These are phyloP conservation scores for Subacronicta megacephala DNA, from an alignment of 2,888 invertebrate species.

Conservation along the genomic window DNA sequence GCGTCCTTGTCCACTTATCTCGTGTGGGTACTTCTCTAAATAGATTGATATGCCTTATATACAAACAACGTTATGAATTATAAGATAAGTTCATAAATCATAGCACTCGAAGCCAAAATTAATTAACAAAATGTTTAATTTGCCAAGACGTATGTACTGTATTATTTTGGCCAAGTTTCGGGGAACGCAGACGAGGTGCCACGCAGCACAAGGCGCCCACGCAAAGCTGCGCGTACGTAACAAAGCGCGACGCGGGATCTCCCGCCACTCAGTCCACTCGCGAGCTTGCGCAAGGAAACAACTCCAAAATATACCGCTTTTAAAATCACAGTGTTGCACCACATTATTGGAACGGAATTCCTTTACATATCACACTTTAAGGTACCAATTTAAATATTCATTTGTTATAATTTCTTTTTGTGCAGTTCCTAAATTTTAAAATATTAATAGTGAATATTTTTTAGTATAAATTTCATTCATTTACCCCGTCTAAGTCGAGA, in stretches of 20 bases:
- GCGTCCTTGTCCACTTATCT: constrained; percentile 10
- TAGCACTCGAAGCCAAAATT: constrained; percentile 64
- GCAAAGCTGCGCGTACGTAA: constrained; percentile 76
- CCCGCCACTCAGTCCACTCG: constrained; percentile 77
- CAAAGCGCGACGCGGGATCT: constrained; percentile 74
- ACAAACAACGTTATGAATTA: constrained; percentile 36
- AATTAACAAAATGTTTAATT: constrained; percentile 74
- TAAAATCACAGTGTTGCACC: constrained; percentile 41
- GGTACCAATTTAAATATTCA: constrained; percentile 63
- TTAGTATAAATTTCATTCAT: background rate
- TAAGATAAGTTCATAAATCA: constrained; percentile 45
- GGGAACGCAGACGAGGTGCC: constrained; percentile 68
- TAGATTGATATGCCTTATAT: constrained; percentile 35
- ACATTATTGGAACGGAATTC: constrained; percentile 51
- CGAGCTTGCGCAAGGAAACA: constrained; percentile 78
- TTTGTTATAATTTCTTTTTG: constrained; percentile 14
- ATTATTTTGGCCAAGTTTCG: constrained; percentile 72
- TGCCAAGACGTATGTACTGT: constrained; percentile 81
- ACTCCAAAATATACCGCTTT: constrained; percentile 58
- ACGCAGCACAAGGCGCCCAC: constrained; percentile 71
- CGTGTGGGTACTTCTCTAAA: constrained; percentile 26
- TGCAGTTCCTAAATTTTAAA: constrained; percentile 1
- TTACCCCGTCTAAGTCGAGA: background rate
- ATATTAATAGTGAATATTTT: constrained; percentile 1
- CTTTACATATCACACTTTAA: constrained; percentile 51